Evolutionary conservation across 2,113 vertebrate species (phyloP).

Genomic region (Bucco capensis): DNA sequence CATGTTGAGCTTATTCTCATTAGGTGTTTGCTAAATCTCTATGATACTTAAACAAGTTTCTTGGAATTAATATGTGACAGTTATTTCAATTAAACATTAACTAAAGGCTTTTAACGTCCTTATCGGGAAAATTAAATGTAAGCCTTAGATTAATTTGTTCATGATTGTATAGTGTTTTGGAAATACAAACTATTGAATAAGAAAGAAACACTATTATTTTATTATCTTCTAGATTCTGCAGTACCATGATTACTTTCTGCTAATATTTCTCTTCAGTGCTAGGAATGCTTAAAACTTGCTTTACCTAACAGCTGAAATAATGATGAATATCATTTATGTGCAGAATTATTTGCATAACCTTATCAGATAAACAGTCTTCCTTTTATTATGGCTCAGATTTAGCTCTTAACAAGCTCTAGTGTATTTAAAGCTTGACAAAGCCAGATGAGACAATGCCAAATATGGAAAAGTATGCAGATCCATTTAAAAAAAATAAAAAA

Average conservation of each 20-base stretch:
- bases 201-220: background rate
- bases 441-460: background rate
- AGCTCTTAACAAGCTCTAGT: background rate
- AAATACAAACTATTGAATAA: conserved; percentile 30
- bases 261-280: background rate
- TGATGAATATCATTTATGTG: background rate
- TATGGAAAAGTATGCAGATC: background rate
- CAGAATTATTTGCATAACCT: background rate
- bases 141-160: conserved; percentile 41
- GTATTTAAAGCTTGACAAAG: background rate
- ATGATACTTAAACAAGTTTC: background rate
- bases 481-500: background rate
- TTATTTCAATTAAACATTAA: conserved; percentile 49
- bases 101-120: conserved; percentile 38
- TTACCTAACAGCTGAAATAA: background rate
- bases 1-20: background rate
- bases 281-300: background rate
- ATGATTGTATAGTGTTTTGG: background rate
- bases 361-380: background rate
- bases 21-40: background rate
- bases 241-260: background rate
- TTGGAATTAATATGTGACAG: background rate
- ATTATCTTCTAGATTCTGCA: background rate
- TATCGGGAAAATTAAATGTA: conserved; percentile 23
- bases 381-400: background rate